Conservation (phyloP, 1,140 invertebrate species). For the Steinernema feltiae region DNA sequence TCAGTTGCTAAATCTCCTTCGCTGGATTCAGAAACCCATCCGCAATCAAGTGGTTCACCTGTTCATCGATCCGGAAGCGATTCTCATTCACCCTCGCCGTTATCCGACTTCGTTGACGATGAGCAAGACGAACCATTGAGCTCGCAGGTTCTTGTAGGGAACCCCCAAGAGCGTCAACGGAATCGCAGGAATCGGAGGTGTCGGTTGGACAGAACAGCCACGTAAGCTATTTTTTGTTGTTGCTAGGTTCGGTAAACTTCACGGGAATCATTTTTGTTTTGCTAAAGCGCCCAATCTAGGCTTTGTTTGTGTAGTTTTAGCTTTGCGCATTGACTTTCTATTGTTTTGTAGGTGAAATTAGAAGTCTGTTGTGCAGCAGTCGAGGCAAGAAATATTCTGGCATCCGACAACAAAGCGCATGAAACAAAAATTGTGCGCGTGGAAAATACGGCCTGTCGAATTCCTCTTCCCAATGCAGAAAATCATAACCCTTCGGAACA, state of each 20-base stretch:
- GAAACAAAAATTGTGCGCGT: conserved; percentile 13
- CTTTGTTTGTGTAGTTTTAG: too few relatives aligned
- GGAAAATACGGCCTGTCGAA: conserved; percentile 5
- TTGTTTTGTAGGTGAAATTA: conserved; percentile 10
- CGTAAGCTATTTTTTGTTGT: too few relatives aligned
- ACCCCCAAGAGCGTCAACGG: not conserved
- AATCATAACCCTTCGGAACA: not conserved
- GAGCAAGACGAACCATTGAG: not conserved
- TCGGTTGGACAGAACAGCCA: not conserved
- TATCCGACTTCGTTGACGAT: not conserved
- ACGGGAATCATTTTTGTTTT: too few relatives aligned
- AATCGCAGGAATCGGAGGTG: not conserved
- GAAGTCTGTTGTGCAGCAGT: conserved; percentile 9
- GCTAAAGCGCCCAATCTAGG: too few relatives aligned
- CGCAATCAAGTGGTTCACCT: not conserved
- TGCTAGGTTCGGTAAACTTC: too few relatives aligned
- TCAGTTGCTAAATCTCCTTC: too few relatives aligned
- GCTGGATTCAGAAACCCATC: not conserved
- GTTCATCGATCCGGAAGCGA: not conserved
- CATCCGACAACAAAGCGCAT: conserved; percentile 1
- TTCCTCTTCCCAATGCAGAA: not conserved
- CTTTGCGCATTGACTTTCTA: not conserved
- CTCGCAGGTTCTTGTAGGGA: not conserved
- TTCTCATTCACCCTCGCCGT: not conserved
- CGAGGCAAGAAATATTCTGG: conserved; percentile 3